Conservation (phyloP, 2,113 vertebrate genomes). For the Dolichotis patagonum region DNA sequence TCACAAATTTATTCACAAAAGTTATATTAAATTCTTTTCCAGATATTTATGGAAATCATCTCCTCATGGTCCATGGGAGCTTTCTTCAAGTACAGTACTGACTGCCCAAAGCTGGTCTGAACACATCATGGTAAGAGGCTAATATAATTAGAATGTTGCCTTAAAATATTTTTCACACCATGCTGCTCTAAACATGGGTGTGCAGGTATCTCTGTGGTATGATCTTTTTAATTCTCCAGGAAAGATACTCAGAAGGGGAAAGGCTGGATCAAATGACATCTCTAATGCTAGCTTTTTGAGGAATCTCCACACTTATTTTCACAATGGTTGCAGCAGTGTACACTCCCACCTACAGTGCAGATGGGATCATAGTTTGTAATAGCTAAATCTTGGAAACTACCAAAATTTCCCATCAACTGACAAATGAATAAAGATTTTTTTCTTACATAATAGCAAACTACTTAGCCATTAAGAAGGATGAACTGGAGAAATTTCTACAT, state of each 20-base stretch:
- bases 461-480: background rate
- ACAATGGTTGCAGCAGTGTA: too few species aligned
- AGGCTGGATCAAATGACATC: too few species aligned
- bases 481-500: background rate
- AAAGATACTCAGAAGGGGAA: too few species aligned
- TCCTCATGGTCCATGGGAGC: background rate
- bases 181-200: background rate
- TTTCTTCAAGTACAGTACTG: background rate
- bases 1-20: slow-evolving; percentile 41
- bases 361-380: too few species aligned
- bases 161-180: background rate
- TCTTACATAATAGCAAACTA: background rate
- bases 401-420: background rate
- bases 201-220: background rate
- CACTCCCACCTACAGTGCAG: too few species aligned
- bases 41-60: slow-evolving; percentile 8
- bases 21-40: background rate
- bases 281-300: too few species aligned
- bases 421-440: background rate
- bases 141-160: slow-evolving; percentile 63
- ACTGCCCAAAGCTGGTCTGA: slow-evolving; percentile 27
- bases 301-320: too few species aligned
- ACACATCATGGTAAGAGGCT: slow-evolving; percentile 23
- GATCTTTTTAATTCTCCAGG: too few species aligned
- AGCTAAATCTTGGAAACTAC: background rate